Base-by-base conservation (phyloP, 2,113 vertebrate genomes). In the Bubo blakistoni region DNA sequence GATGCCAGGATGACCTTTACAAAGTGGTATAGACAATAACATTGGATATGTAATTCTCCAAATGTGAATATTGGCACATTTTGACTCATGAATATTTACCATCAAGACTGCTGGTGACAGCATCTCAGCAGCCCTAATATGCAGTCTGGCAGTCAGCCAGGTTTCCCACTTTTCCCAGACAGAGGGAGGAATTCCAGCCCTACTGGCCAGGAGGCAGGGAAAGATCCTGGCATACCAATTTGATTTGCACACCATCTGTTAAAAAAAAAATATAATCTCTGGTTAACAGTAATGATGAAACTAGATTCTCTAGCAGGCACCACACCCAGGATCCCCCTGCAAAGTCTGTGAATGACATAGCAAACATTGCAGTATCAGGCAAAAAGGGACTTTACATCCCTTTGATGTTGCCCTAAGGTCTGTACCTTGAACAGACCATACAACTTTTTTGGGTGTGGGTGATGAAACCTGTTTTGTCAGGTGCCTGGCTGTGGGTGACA, bases 11-110 rank as follows among this genome's bases (percentile, higher is more conserved):
- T 91, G 85, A 94, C 88, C 94, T 94, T 97, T 92, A 72, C 77
- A 88, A 93, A 95, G 71, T 67, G 58, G 38, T 91, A 93, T 93
- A 85, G 94, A 94, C 83, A 93, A 79, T 77, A 92, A 87, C 70
- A 89, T 67, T 93, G 89, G 95, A 95, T 94, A 97, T 92, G 54
- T 49, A 96, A 88, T 73, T 84, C 22, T 0, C 77, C 89, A 96
- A 89, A 88, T 61, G 47, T 92, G 92, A 94, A 94, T 92, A 95
- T 88, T 71, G 94, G 91, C 94, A 93, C 70, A 74, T 93, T 94
- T 95, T 93, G 63, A 10, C 46, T 96, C 85, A 97, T 96, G 91
- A 96, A 97, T 97, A 97, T 97, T 97, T 96, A 96, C 89, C 81
- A 81, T n/a, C 32, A 66, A 92, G 82, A 89, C 84, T 96, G 86